Conservation (phyloP, 2,888 invertebrate genomes). For the Drosophila mulleri region DNA sequence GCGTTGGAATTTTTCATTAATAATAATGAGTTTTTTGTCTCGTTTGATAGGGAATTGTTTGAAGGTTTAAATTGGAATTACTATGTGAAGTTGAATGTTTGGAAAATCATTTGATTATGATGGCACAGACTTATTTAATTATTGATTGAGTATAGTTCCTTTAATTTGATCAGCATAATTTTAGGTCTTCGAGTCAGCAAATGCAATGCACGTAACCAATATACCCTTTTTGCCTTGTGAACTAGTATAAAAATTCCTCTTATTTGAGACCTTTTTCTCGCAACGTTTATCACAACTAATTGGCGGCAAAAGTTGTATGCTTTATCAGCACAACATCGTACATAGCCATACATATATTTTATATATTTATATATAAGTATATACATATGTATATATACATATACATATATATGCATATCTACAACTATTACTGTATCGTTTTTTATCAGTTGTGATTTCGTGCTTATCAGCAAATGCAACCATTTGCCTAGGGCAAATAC, state of each 20-base stretch:
- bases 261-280: constrained; percentile 12
- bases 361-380: background rate
- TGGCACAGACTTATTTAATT: no score
- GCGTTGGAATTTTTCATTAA: constrained; percentile 11
- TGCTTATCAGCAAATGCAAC: constrained; percentile 71
- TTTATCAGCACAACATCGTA: constrained; percentile 42
- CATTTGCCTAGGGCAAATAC: constrained; percentile 59
- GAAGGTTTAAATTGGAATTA: background rate
- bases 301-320: constrained; percentile 22
- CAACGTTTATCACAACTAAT: constrained; percentile 38
- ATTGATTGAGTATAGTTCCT: no score
- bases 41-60: background rate
- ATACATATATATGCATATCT: background rate
- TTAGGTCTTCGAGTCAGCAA: background rate
- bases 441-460: constrained; percentile 70
- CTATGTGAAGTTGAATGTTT: no score
- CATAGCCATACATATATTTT: constrained; percentile 6
- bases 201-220: background rate
- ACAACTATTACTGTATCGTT: constrained; percentile 38
- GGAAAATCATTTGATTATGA: background rate
- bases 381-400: background rate
- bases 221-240: background rate
- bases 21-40: background rate
- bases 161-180: background rate
- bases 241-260: background rate